phyloP scores from a whole-genome alignment of 2,888 invertebrate species.

The Cinara cedri region DNA sequence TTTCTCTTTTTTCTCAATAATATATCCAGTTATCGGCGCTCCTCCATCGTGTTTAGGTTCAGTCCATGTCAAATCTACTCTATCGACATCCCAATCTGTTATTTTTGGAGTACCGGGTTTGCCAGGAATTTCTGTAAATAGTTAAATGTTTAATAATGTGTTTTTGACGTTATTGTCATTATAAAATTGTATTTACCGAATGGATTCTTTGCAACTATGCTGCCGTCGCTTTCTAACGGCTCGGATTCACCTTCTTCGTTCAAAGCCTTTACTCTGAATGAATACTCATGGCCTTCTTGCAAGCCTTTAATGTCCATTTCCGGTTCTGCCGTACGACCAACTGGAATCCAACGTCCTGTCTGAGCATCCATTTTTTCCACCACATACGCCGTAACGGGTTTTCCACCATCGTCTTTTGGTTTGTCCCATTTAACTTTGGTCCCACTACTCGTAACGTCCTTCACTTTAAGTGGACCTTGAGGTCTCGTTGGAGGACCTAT shows the following conservation, averaged over 20 bases:
- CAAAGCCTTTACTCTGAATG: conserved; percentile 90
- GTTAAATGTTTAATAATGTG: not conserved
- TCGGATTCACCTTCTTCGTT: conserved; percentile 96
- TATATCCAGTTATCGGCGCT: conserved; percentile 81
- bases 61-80: conserved; percentile 84
- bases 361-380: conserved; percentile 92
- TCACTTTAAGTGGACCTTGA: conserved; percentile 85
- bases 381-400: conserved; percentile 88
- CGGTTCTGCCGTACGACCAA: conserved; percentile 84
- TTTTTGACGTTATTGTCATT: no score
- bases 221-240: conserved; percentile 87
- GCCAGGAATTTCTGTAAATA: conserved; percentile 73
- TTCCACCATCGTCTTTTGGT: conserved; percentile 94
- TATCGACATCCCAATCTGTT: conserved; percentile 87
- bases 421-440: conserved; percentile 92
- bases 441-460: conserved; percentile 86
- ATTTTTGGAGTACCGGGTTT: conserved; percentile 87
- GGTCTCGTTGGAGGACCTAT: conserved; percentile 82
- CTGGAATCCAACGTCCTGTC: conserved; percentile 92
- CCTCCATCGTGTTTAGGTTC: conserved; percentile 80
- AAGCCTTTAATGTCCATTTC: conserved; percentile 88
- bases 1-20: conserved; percentile 88
- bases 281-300: conserved; percentile 90
- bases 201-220: conserved; percentile 94
- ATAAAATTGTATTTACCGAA: conserved; percentile 69